Evolutionary conservation across 1,140 invertebrate species (phyloP).

Genomic region (Pararge aegeria): DNA sequence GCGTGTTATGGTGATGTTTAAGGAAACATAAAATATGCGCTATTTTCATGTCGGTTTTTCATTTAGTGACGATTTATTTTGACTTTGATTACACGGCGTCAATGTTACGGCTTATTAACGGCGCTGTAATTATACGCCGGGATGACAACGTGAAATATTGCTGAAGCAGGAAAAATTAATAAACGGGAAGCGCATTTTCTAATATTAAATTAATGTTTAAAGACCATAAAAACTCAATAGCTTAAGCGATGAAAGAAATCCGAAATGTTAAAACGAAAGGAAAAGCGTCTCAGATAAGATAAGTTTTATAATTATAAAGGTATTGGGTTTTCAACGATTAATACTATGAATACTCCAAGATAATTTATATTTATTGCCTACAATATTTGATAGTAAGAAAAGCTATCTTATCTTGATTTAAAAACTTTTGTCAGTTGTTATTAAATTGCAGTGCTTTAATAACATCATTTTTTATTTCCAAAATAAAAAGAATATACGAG

Average conservation of each 20-base stretch:
- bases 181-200: constrained; percentile 7
- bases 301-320: too few relatives aligned
- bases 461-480: not conserved
- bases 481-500: not conserved
- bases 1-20: constrained; percentile 60
- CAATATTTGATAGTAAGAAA: too few relatives aligned
- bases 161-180: constrained; percentile 31
- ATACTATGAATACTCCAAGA: too few relatives aligned
- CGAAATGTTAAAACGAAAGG: too few relatives aligned
- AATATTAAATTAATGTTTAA: not conserved
- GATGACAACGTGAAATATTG: constrained; percentile 34
- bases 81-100: constrained; percentile 69
- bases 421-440: not conserved
- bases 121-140: constrained; percentile 38
- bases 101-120: constrained; percentile 66
- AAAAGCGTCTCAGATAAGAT: too few relatives aligned
- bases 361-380: too few relatives aligned
- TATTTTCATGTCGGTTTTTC: constrained; percentile 67
- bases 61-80: constrained; percentile 63
- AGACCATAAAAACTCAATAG: not conserved
- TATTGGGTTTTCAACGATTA: too few relatives aligned
- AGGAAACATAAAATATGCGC: constrained; percentile 25
- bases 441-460: not conserved
- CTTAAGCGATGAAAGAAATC: not conserved
- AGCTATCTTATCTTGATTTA: too few relatives aligned